phyloP scores from a whole-genome alignment of 2,113 vertebrate genomes.

The Saimiri boliviensis region DNA sequence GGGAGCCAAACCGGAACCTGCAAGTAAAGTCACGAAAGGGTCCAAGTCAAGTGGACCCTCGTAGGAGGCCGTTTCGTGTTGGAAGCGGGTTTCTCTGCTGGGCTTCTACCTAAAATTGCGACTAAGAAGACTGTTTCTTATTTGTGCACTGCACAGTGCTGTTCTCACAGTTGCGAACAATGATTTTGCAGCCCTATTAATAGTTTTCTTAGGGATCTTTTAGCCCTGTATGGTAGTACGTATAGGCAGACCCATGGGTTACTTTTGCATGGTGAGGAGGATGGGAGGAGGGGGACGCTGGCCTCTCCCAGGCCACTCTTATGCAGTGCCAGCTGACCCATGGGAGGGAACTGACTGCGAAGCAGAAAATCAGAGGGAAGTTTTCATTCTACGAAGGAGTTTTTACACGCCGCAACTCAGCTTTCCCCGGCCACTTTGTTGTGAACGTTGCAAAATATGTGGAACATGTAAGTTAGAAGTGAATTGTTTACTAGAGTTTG shows the following conservation, averaged over 20 bases:
- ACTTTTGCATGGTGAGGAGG: fast-evolving
- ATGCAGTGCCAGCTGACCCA: not conserved
- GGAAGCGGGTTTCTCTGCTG: constrained; percentile 1
- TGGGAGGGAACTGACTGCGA: not conserved
- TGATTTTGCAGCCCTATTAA: not conserved
- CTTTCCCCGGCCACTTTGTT: not conserved
- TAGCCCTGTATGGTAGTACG: not conserved
- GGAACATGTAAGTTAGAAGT: not conserved
- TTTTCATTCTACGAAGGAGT: not conserved
- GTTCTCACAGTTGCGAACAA: not conserved
- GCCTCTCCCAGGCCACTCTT: not conserved
- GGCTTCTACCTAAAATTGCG: not conserved
- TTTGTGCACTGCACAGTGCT: not conserved
- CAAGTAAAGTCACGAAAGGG: constrained; percentile 46
- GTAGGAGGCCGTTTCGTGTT: not conserved
- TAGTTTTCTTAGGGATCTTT: not conserved
- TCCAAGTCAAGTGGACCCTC: constrained; percentile 64
- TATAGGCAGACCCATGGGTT: not conserved
- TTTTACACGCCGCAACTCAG: not conserved
- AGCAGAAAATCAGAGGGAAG: not conserved
- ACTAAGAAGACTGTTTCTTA: constrained; percentile 1
- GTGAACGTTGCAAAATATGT: not conserved
- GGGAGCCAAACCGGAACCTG: constrained; percentile 55
- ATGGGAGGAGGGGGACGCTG: not conserved
- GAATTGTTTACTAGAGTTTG: constrained; percentile 27